Evolutionary conservation across 2,797 vertebrate genomes (phyloP).

Genomic region (Sternotherus odoratus): DNA sequence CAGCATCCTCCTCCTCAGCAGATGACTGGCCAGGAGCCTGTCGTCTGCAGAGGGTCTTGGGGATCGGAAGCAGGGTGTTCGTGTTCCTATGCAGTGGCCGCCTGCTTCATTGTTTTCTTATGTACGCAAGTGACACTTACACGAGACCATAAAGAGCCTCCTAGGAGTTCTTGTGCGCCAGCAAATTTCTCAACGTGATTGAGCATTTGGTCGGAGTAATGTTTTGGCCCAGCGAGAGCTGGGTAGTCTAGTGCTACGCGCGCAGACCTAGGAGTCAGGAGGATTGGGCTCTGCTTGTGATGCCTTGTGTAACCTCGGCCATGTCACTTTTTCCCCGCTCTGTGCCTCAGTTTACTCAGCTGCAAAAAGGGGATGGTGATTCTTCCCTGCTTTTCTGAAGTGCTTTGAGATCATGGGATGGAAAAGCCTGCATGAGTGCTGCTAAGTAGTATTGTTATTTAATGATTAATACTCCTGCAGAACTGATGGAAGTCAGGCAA

Average conservation of each 20-base stretch:
- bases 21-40: background rate
- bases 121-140: background rate
- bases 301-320: background rate
- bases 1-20: background rate
- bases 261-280: background rate
- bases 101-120: background rate
- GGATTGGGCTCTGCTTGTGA: background rate
- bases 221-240: background rate
- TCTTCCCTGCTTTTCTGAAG: fast-evolving
- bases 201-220: background rate
- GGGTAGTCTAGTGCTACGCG: background rate
- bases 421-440: background rate
- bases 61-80: background rate
- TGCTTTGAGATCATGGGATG: background rate
- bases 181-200: background rate
- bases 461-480: background rate
- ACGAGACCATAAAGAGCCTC: too few species aligned
- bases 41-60: background rate
- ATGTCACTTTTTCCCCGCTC: background rate
- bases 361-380: background rate
- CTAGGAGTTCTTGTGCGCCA: background rate
- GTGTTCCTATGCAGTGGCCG: background rate
- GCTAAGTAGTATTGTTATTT: fast-evolving
- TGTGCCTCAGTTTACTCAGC: background rate
- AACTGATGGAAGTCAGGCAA: background rate